Conservation (phyloP, 2,113 vertebrate species). For the Zosterops hypoxanthus region DNA sequence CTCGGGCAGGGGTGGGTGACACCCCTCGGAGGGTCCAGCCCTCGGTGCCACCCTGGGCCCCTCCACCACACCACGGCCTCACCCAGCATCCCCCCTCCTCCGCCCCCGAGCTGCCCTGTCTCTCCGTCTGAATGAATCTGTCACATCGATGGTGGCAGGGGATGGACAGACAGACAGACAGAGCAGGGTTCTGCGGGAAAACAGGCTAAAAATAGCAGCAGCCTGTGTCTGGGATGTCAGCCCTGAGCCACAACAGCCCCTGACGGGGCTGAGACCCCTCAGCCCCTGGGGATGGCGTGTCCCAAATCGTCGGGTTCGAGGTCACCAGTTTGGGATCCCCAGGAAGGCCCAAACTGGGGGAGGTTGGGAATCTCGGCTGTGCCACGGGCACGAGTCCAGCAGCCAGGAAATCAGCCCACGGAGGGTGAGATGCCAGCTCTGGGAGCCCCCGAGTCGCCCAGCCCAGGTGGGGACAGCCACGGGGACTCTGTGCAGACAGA, state of each 20-base stretch:
- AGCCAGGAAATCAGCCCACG: not conserved
- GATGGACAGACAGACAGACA: not conserved
- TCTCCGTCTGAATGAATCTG: not conserved
- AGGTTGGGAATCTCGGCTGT: not conserved
- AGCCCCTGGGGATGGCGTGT: rapidly evolving
- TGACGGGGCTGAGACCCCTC: not conserved
- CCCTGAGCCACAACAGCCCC: not conserved
- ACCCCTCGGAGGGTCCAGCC: not conserved
- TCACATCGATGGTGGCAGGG: not conserved
- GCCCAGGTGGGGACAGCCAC: not conserved
- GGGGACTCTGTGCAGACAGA: not conserved
- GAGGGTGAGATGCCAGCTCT: not conserved
- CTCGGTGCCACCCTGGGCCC: not conserved
- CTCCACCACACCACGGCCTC: not conserved
- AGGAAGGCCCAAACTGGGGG: not conserved
- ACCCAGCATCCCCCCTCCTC: not conserved
- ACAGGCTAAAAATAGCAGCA: not conserved
- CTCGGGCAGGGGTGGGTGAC: not conserved
- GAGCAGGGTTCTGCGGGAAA: not conserved
- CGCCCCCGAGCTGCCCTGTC: not conserved
- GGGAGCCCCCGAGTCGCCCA: not conserved
- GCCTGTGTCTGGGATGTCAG: not conserved
- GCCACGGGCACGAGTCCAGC: not conserved
- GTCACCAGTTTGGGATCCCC: not conserved
- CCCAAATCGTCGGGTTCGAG: not conserved